These are phyloP conservation scores for Limnephilus marmoratus DNA, from an alignment of 2,888 invertebrate species.

Conservation along the genomic window DNA sequence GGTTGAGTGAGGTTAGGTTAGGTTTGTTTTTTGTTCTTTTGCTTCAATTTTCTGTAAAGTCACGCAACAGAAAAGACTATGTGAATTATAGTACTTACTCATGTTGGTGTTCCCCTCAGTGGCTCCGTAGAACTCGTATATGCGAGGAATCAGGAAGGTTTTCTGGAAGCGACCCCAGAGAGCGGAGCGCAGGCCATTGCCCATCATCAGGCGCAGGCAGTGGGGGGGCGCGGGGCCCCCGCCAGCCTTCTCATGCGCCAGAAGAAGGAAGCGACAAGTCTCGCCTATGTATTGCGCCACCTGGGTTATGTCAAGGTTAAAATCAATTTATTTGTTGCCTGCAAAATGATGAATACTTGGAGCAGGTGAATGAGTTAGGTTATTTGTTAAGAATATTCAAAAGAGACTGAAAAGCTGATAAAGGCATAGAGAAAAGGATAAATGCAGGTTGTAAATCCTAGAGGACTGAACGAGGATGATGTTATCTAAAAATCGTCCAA, in stretches of 20 bases:
- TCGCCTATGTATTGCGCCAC: constrained; percentile 93
- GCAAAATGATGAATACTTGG: too few relatives aligned
- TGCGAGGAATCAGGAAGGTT: constrained; percentile 81
- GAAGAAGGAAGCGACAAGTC: constrained; percentile 90
- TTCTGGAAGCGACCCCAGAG: constrained; percentile 94
- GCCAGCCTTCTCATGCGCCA: constrained; percentile 76
- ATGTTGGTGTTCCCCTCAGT: constrained; percentile 98
- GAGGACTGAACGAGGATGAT: too few relatives aligned
- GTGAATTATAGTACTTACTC: constrained; percentile 73
- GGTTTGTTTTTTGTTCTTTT: too few relatives aligned
- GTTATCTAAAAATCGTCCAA: too few relatives aligned
- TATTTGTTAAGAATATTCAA: too few relatives aligned
- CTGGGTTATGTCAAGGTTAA: constrained; percentile 71
- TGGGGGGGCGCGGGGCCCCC: constrained; percentile 74
- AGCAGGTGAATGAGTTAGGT: too few relatives aligned
- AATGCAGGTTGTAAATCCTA: too few relatives aligned
- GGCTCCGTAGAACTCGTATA: constrained; percentile 96
- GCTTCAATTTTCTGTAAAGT: background rate
- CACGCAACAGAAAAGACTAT: background rate
- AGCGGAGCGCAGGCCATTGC: constrained; percentile 94
- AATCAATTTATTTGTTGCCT: background rate
- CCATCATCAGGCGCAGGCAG: constrained; percentile 87
- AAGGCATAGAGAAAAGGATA: too few relatives aligned
- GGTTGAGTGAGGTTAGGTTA: too few relatives aligned
- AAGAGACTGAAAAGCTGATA: too few relatives aligned